These are phyloP conservation scores for Pempheris klunzingeri DNA, from an alignment of 2,797 vertebrate species.

Conservation along the genomic window DNA sequence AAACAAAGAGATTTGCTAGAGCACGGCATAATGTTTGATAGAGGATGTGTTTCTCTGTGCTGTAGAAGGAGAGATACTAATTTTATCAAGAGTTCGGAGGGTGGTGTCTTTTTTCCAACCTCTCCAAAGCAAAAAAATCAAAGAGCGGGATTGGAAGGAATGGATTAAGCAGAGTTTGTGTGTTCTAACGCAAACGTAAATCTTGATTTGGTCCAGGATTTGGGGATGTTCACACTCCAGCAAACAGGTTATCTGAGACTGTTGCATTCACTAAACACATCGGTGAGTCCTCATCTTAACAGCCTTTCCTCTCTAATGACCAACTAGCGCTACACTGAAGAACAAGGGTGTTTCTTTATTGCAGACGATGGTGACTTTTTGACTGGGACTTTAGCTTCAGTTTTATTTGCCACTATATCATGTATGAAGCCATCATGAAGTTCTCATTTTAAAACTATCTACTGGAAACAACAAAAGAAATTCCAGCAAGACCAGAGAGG, in stretches of 20 bases:
- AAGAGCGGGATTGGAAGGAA: not conserved
- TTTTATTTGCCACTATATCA: not conserved
- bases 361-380: not conserved
- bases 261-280: not conserved
- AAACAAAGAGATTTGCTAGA: conserved; percentile 14
- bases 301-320: not conserved
- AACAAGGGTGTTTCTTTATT: not conserved
- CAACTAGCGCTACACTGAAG: not conserved
- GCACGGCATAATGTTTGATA: conserved; percentile 19
- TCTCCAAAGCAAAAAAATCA: conserved; percentile 11
- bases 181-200: not conserved
- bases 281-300: not conserved
- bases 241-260: not conserved
- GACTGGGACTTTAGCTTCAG: not conserved
- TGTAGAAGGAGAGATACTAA: not conserved
- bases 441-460: not conserved
- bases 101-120: not conserved
- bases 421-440: not conserved
- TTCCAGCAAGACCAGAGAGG: not conserved
- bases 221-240: not conserved
- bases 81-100: not conserved
- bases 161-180: not conserved
- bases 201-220: not conserved
- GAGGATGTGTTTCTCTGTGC: conserved; percentile 4
- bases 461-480: not conserved